phyloP scores from a whole-genome alignment of 2,888 invertebrate genomes.

The Macaria liturata region DNA sequence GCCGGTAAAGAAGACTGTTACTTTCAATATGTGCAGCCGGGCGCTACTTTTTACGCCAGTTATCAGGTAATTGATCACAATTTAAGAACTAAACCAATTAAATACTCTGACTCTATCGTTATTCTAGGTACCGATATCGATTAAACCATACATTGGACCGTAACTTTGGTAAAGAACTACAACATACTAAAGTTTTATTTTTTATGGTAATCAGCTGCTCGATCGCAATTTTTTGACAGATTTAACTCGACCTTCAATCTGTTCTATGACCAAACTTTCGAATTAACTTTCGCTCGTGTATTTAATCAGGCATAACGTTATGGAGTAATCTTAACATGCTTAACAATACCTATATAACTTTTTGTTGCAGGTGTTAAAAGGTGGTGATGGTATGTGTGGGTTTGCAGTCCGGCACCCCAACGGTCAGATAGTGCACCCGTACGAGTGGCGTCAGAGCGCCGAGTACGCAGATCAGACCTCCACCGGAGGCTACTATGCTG shows the following conservation, averaged over 20 bases:
- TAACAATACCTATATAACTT: too few species aligned
- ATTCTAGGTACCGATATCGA: neutral
- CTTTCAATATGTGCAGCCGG: slow-evolving; percentile 95
- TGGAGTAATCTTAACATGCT: too few species aligned
- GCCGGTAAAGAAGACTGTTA: slow-evolving; percentile 98
- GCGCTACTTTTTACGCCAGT: slow-evolving; percentile 96
- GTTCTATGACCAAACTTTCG: too few species aligned
- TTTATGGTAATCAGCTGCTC: slow-evolving; percentile 19
- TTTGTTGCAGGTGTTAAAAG: slow-evolving; percentile 89
- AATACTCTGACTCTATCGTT: slow-evolving; percentile 8
- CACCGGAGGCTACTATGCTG: slow-evolving; percentile 93
- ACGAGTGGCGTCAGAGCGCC: slow-evolving; percentile 94
- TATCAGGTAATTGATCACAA: slow-evolving; percentile 89
- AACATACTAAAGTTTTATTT: slow-evolving; percentile 1
- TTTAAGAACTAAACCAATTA: slow-evolving; percentile 25
- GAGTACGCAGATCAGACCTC: slow-evolving; percentile 94
- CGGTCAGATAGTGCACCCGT: slow-evolving; percentile 93
- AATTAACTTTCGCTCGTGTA: too few species aligned
- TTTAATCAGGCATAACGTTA: too few species aligned
- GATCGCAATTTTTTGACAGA: slow-evolving; percentile 2
- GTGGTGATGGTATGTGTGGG: slow-evolving; percentile 97
- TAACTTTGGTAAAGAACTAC: neutral
- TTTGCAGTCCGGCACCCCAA: slow-evolving; percentile 94
- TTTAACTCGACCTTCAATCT: too few species aligned
- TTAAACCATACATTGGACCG: neutral